These are phyloP conservation scores for Bos indicus DNA, from an alignment of 2,113 vertebrate genomes.

Conservation along the genomic window DNA sequence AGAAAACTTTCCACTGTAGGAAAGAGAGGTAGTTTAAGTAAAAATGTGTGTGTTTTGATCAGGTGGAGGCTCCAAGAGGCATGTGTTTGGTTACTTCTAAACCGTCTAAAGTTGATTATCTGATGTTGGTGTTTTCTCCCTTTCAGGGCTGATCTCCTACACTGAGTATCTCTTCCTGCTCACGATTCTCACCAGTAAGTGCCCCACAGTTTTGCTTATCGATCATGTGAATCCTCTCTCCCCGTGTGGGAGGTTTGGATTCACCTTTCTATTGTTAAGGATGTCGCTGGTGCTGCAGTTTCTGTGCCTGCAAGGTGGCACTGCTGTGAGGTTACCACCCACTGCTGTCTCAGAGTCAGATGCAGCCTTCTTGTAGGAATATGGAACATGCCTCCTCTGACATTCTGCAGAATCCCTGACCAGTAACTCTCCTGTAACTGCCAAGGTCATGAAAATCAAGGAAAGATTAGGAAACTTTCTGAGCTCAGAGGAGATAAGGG, in stretches of 20 bases:
- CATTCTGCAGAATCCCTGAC: background rate
- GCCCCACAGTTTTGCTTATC: background rate
- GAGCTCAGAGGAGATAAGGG: background rate
- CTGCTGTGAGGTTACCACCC: background rate
- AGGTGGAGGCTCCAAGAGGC: background rate
- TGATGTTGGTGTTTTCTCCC: slow-evolving; percentile 52
- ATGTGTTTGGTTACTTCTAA: background rate
- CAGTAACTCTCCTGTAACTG: background rate
- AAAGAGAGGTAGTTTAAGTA: background rate
- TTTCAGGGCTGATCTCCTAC: slow-evolving; percentile 96
- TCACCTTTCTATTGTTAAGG: background rate
- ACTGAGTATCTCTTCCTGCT: slow-evolving; percentile 97
- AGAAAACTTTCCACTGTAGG: background rate
- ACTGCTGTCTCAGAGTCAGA: background rate
- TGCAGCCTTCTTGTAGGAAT: background rate
- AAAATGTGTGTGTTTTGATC: background rate
- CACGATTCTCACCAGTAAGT: slow-evolving; percentile 97
- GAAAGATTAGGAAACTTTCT: background rate
- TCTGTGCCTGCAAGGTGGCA: background rate
- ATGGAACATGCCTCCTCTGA: background rate
- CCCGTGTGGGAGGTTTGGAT: background rate
- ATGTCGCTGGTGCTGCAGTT: background rate
- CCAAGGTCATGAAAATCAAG: background rate
- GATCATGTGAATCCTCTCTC: background rate
- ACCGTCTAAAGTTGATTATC: slow-evolving; percentile 21